These are phyloP conservation scores for Ochropleura leucogaster DNA, from an alignment of 2,888 invertebrate genomes.

Conservation along the genomic window DNA sequence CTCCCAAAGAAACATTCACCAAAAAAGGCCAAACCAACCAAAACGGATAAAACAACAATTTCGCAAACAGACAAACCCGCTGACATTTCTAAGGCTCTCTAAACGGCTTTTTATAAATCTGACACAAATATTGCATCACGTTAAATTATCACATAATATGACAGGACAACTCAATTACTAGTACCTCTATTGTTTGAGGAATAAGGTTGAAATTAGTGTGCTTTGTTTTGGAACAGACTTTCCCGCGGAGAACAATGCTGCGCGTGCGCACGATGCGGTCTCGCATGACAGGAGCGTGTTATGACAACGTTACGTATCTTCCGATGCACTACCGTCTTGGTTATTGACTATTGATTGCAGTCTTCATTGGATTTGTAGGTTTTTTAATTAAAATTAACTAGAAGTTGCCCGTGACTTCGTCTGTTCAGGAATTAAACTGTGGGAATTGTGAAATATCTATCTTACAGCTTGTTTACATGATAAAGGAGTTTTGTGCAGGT, in stretches of 20 bases:
- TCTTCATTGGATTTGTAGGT: constrained; percentile 3
- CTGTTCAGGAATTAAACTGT: neutral
- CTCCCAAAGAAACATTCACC: neutral
- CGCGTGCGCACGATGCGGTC: constrained; percentile 59
- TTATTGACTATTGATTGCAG: constrained; percentile 25
- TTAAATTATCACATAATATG: constrained; percentile 58
- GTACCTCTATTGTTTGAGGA: neutral
- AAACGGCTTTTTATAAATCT: constrained; percentile 59
- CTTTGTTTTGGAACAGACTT: constrained; percentile 37
- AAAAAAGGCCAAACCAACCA: constrained; percentile 8
- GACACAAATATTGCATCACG: constrained; percentile 66
- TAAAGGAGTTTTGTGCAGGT: too few relatives aligned
- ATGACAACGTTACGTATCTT: constrained; percentile 69
- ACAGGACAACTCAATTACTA: constrained; percentile 21
- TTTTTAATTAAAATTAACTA: constrained; percentile 7
- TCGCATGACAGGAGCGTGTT: constrained; percentile 67
- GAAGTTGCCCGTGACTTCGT: neutral
- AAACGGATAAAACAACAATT: constrained; percentile 25
- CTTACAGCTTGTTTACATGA: too few relatives aligned
- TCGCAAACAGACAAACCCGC: constrained; percentile 39
- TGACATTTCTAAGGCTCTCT: constrained; percentile 35
- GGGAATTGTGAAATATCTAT: too few relatives aligned
- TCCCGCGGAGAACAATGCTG: constrained; percentile 58
- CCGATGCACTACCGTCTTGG: constrained; percentile 54
- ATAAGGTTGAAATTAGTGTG: constrained; percentile 38